Evolutionary conservation across 2,888 invertebrate species (phyloP).

Genomic region (Coelogynopora nodosa): DNA sequence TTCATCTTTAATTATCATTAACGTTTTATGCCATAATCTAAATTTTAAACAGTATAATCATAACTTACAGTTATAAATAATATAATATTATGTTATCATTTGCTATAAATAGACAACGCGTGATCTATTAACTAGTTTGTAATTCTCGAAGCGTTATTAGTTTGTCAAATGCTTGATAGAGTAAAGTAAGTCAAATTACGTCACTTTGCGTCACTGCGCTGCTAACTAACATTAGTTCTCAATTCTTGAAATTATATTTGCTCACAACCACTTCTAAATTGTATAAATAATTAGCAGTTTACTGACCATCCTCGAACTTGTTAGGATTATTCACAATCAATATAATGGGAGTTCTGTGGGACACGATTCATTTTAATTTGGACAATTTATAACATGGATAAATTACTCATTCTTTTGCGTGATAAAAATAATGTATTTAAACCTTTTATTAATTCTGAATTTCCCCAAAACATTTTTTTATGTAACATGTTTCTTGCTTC

Average conservation of each 20-base stretch:
- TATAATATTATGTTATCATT: too few species aligned
- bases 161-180: background rate
- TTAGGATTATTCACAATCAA: background rate
- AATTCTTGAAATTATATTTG: background rate
- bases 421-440: background rate
- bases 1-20: too few species aligned
- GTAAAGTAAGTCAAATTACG: background rate
- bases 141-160: too few species aligned
- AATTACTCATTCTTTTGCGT: background rate
- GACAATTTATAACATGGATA: too few species aligned
- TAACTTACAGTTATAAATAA: too few species aligned
- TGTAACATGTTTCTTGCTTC: too few species aligned
- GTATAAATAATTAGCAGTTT: background rate
- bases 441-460: background rate
- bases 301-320: background rate
- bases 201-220: background rate
- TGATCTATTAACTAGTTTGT: too few species aligned
- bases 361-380: background rate
- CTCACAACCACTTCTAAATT: background rate
- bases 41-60: too few species aligned
- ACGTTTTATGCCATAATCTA: too few species aligned
- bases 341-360: background rate
- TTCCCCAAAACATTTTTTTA: background rate
- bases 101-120: too few species aligned
- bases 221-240: background rate